These are phyloP conservation scores for Philopotamus ludificatus DNA, from an alignment of 1,140 invertebrate genomes.

Conservation along the genomic window DNA sequence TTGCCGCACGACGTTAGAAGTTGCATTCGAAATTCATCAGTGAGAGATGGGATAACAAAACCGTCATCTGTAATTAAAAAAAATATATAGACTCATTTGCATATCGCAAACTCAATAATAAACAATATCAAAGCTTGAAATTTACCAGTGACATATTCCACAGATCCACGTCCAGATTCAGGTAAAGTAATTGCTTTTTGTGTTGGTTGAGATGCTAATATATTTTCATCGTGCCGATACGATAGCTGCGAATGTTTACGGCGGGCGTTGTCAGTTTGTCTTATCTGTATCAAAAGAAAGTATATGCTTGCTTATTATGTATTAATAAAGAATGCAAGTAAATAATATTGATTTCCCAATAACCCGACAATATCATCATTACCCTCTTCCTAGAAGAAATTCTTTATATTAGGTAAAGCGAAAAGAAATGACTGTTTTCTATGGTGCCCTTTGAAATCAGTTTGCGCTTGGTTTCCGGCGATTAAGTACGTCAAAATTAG, in stretches of 20 bases:
- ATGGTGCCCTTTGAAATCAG: too few relatives aligned
- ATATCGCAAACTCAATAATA: constrained; percentile 8
- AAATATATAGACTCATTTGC: not conserved
- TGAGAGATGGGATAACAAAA: constrained; percentile 72
- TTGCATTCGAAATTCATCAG: constrained; percentile 59
- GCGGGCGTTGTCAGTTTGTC: constrained; percentile 43
- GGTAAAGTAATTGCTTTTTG: constrained; percentile 74
- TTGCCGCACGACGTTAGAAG: constrained; percentile 62
- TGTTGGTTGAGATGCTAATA: constrained; percentile 67
- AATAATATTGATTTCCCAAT: too few relatives aligned
- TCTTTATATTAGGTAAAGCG: too few relatives aligned
- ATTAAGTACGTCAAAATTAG: too few relatives aligned
- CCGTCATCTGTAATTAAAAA: constrained; percentile 64
- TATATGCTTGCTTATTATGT: too few relatives aligned
- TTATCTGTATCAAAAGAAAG: constrained; percentile 26
- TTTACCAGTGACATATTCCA: constrained; percentile 73
- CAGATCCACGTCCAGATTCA: constrained; percentile 53
- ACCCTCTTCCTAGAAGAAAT: too few relatives aligned
- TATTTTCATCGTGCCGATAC: constrained; percentile 80
- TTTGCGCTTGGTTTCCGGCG: too few relatives aligned
- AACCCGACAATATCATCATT: too few relatives aligned
- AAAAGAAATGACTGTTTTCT: too few relatives aligned
- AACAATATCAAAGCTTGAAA: constrained; percentile 6
- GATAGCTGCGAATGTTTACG: constrained; percentile 47
- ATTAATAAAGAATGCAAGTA: too few relatives aligned